Conservation (phyloP, 92 coral and sea anemone genomes). For the Chrysogorgia sp. region DNA sequence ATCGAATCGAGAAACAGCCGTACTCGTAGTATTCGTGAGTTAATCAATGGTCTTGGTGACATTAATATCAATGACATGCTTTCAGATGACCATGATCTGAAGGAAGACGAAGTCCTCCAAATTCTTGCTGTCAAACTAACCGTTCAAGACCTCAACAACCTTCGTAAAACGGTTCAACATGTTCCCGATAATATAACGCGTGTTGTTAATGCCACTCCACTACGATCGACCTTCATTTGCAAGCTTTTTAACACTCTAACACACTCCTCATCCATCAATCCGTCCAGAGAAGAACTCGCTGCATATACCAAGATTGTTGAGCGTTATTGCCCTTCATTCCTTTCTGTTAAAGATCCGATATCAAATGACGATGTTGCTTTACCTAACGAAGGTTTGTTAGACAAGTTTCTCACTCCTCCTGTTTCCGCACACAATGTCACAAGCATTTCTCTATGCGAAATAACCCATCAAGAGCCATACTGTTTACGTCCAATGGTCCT, state of each 20-base stretch:
- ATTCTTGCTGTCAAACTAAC: not conserved
- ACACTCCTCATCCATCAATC: not conserved
- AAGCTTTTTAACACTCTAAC: not conserved
- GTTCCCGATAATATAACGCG: not conserved
- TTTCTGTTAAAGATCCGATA: not conserved
- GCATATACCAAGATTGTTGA: not conserved
- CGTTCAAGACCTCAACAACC: not conserved
- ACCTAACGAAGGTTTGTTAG: too few species aligned
- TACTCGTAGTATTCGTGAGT: not conserved
- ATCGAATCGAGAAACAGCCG: not conserved
- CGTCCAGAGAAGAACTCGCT: not conserved
- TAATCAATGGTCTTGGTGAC: not conserved
- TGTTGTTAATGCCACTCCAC: not conserved
- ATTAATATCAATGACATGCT: not conserved
- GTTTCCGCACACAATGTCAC: constrained; percentile 34
- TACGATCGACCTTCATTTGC: not conserved
- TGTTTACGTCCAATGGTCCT: constrained; percentile 46
- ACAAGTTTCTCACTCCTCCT: constrained; percentile 54
- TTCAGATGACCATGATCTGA: not conserved
- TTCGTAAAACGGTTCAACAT: not conserved
- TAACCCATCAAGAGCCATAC: constrained; percentile 42
- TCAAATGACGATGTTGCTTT: not conserved
- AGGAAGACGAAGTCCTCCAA: not conserved
- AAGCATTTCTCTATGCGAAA: constrained; percentile 48
- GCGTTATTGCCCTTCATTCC: not conserved